Evolutionary conservation across 1,140 invertebrate species (phyloP).

Genomic region (Bombus balteatus): DNA sequence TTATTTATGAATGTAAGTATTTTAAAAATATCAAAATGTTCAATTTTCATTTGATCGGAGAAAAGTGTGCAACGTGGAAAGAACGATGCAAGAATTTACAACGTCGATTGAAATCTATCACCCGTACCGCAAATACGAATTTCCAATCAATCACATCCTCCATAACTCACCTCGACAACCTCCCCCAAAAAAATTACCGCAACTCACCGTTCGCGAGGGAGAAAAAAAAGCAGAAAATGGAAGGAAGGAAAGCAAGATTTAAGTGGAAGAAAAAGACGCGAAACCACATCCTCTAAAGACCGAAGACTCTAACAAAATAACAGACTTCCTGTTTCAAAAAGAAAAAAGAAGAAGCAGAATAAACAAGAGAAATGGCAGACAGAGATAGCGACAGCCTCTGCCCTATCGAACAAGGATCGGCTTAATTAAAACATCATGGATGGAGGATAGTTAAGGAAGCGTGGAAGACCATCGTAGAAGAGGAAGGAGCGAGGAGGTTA

Average conservation of each 20-base stretch:
- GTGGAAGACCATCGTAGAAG: slow-evolving; percentile 19
- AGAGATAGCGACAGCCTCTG: neutral
- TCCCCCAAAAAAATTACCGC: too few species aligned
- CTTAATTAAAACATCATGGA: slow-evolving; percentile 64
- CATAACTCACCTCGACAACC: too few species aligned
- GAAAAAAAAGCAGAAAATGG: neutral
- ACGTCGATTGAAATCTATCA: too few species aligned
- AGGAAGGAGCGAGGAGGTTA: slow-evolving; percentile 45
- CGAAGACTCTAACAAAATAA: neutral
- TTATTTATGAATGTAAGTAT: too few species aligned
- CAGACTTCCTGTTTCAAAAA: neutral
- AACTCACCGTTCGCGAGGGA: neutral
- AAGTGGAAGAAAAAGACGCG: neutral
- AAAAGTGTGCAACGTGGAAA: too few species aligned
- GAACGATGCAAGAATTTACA: too few species aligned
- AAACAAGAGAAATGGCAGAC: neutral
- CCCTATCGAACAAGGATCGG: slow-evolving; percentile 28
- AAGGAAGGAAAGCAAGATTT: neutral
- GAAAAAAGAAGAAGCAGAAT: too few species aligned
- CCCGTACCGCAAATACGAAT: too few species aligned
- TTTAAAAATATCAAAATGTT: too few species aligned
- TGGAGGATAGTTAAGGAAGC: slow-evolving; percentile 41
- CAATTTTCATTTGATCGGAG: too few species aligned
- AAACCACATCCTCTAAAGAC: neutral
- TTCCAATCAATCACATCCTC: too few species aligned